A percentile compares a stretch with the other conserved stretches of the same genome.
Conservation (phyloP, 2,113 vertebrate species). For the Beaufortia kweichowensis region DNA sequence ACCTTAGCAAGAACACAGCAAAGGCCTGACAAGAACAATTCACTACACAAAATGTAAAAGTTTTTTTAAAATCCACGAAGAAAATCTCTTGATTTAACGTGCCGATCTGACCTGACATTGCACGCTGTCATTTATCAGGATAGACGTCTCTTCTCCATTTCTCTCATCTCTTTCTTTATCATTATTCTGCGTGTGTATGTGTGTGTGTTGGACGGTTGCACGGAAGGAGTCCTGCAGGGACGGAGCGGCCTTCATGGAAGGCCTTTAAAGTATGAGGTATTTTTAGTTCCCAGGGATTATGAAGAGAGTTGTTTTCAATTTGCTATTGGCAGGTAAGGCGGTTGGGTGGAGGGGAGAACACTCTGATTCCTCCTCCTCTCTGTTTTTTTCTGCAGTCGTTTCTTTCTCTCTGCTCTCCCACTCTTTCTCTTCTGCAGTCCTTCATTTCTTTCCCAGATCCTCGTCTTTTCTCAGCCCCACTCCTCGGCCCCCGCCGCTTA, state of each 20-base stretch:
- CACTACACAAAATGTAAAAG: too few species aligned
- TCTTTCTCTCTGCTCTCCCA: background rate
- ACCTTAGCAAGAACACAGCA: too few species aligned
- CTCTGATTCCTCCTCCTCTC: constrained; percentile 48
- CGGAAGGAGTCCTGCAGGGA: constrained; percentile 55
- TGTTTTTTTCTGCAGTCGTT: background rate
- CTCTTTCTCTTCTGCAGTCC: background rate
- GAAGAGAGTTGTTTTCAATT: constrained; percentile 74
- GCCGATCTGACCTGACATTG: background rate
- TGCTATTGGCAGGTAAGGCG: constrained; percentile 72
- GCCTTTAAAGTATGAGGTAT: constrained; percentile 64
- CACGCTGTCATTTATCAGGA: background rate
- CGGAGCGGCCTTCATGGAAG: constrained; percentile 54
- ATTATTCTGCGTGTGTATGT: constrained; percentile 37
- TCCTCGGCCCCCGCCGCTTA: constrained; percentile 36
- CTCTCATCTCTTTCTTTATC: constrained; percentile 4
- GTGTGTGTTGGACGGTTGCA: constrained; percentile 60
- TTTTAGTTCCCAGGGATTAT: constrained; percentile 74
- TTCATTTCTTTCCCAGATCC: constrained; percentile 44
- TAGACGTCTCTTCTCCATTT: background rate
- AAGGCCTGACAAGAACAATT: too few species aligned
- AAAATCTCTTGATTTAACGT: background rate
- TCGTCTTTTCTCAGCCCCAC: constrained; percentile 13
- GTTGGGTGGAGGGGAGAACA: constrained; percentile 57
- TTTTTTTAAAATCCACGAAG: too few species aligned